Conservation (phyloP, 2,113 vertebrate species). For the Serilophus lunatus region DNA sequence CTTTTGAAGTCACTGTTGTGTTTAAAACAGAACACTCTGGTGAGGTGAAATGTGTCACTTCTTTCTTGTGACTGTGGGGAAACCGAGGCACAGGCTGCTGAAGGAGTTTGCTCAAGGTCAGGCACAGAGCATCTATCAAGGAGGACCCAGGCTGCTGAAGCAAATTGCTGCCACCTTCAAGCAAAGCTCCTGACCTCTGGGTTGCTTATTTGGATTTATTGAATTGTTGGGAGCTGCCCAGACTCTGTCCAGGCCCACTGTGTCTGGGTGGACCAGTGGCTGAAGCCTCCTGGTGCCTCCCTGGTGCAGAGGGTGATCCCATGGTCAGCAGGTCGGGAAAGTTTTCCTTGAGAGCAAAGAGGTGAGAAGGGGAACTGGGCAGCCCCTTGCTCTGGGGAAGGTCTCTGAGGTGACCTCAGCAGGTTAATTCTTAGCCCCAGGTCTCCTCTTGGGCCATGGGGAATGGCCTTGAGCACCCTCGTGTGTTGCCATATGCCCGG, state of each 20-base stretch:
- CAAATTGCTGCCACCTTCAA: not conserved
- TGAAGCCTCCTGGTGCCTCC: not conserved
- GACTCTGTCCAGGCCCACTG: accelerated
- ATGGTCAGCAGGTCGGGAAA: not conserved
- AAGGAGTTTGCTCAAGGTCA: not conserved
- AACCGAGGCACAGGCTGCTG: not conserved
- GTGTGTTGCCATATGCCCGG: accelerated
- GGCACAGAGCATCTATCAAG: not conserved
- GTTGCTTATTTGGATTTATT: not conserved
- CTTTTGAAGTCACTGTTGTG: not conserved
- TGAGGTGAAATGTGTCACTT: not conserved
- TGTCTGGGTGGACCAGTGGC: not conserved
- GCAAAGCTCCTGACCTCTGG: not conserved
- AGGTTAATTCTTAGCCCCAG: not conserved
- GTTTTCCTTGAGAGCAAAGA: not conserved
- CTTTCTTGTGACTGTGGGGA: not conserved
- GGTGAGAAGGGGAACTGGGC: not conserved
- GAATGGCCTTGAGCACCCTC: not conserved
- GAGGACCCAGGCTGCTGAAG: not conserved
- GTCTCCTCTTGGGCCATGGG: not conserved
- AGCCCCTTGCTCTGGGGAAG: not conserved
- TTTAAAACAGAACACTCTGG: not conserved
- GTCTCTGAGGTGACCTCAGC: not conserved
- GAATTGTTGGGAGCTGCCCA: not conserved
- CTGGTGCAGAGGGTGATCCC: not conserved